phyloP scores from a whole-genome alignment of 53 echinoderm and acorn worm genomes.

The Luidia sarsii region DNA sequence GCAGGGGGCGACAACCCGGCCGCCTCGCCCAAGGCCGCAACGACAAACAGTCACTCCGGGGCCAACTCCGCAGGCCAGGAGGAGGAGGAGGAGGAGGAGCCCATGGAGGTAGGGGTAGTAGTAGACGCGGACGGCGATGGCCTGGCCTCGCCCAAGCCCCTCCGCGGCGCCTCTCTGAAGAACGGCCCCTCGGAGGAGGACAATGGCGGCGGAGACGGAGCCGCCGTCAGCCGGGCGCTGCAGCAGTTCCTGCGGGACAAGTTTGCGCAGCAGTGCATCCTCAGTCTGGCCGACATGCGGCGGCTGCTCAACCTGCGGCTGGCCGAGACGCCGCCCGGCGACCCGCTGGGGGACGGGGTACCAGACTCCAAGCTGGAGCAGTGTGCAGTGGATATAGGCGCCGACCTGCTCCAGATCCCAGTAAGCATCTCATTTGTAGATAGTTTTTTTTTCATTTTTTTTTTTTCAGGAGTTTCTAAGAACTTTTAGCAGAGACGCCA shows the following conservation, averaged over 20 bases:
- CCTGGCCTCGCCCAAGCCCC: too few relatives aligned
- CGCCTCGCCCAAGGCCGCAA: too few relatives aligned
- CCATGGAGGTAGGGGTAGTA: slow-evolving; percentile 36
- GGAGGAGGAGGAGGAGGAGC: too few relatives aligned
- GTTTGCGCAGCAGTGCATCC: slow-evolving; percentile 60
- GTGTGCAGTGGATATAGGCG: slow-evolving; percentile 74
- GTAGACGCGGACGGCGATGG: too few relatives aligned
- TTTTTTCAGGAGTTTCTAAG: too few relatives aligned
- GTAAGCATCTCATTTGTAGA: too few relatives aligned
- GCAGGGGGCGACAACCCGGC: too few relatives aligned
- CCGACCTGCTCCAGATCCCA: slow-evolving; percentile 67
- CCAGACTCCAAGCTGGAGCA: slow-evolving; percentile 80
- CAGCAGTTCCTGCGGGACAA: slow-evolving; percentile 69
- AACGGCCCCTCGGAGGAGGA: background rate
- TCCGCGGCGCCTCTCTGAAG: too few relatives aligned
- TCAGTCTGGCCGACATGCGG: slow-evolving; percentile 78
- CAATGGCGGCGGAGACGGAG: background rate
- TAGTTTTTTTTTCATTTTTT: too few relatives aligned
- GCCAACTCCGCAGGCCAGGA: too few relatives aligned
- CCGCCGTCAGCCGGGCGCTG: slow-evolving; percentile 57
- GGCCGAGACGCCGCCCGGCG: slow-evolving; percentile 69
- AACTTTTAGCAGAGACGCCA: too few relatives aligned
- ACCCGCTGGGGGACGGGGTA: slow-evolving; percentile 69
- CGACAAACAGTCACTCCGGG: too few relatives aligned
- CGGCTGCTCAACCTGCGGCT: slow-evolving; percentile 60